Evolutionary conservation across 2,797 vertebrate genomes (phyloP), one percentile per base, ranked within the genome.

Genomic region (Ambastaia sidthimunki): DNA sequence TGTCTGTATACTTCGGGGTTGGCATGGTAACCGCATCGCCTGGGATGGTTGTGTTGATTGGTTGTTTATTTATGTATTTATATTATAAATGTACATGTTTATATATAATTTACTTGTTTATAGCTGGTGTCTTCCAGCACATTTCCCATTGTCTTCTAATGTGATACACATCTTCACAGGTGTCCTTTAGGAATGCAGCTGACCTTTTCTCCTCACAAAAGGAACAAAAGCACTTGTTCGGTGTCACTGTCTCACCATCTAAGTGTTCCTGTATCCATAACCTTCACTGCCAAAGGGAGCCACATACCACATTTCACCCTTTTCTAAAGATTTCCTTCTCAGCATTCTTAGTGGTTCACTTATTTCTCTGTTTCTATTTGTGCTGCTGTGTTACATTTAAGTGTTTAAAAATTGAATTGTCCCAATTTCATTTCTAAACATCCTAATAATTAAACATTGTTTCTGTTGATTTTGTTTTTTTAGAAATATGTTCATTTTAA

Each of bases 21-120:
- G 90, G 89, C 91, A 92, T 92, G 85, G 92, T 87, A 93, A 92
- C 92, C 86, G 83, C 81, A 44, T 44, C 10, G 6, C 9, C 41
- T 44, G 41, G 41, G 41, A 9, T 11, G 34, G 34, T 37, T 44
- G 9, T 44, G 41, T 44, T 44, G 9, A 10, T 11, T 11, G 9
- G 10, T 44, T 44, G 41, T 44, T 1, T 44, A 44, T 44, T 10
- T 44, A 44, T 44, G 10, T 44, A 11, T 44, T 0, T 44, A 44
- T 44, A 44, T 11, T 1, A 44, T 10, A 11, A 1, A 10, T 44
- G 1, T 44, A 44, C 41, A 44, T 44, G 41, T 11, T 41, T 44
- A 44, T 11, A 44, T 44, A 10, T 44, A 44, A 41, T 41, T 7
- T 28, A 28, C 2, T 41, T 41, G 37, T 41, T 41, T 41, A 41